Percentiles rank a stretch among this genome's conserved stretches.
These are phyloP conservation scores for Alentia gelatinosa DNA, from an alignment of 2,888 invertebrate genomes.

Conservation along the genomic window DNA sequence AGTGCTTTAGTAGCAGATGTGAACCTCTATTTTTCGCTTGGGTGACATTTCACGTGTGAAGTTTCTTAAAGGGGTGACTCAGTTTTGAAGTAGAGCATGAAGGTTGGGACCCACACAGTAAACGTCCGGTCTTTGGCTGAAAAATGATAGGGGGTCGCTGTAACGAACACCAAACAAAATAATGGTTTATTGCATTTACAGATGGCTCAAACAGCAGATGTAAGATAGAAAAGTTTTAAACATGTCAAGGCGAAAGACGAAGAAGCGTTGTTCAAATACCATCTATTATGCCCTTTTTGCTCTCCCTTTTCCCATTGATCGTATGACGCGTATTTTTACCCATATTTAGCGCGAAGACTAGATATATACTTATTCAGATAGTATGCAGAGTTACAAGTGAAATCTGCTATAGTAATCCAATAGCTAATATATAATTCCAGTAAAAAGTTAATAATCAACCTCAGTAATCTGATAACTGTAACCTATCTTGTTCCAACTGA, in stretches of 20 bases:
- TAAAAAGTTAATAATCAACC: too few relatives aligned
- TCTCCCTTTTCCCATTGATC: too few relatives aligned
- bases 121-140: background rate
- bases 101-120: background rate
- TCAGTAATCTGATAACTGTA: too few relatives aligned
- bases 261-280: too few relatives aligned
- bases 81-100: constrained; percentile 27
- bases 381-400: too few relatives aligned
- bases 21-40: background rate
- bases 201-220: background rate
- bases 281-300: too few relatives aligned
- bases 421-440: too few relatives aligned
- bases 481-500: too few relatives aligned
- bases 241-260: background rate
- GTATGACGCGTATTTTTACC: too few relatives aligned
- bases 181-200: background rate
- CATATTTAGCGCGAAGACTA: too few relatives aligned
- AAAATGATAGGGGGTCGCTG: background rate
- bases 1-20: background rate
- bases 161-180: background rate
- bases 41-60: background rate
- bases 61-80: background rate
- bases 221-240: background rate
- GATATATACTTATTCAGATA: too few relatives aligned
- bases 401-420: too few relatives aligned